Evolutionary conservation across 2,113 vertebrate genomes (phyloP).

Genomic region (Anser cygnoides): DNA sequence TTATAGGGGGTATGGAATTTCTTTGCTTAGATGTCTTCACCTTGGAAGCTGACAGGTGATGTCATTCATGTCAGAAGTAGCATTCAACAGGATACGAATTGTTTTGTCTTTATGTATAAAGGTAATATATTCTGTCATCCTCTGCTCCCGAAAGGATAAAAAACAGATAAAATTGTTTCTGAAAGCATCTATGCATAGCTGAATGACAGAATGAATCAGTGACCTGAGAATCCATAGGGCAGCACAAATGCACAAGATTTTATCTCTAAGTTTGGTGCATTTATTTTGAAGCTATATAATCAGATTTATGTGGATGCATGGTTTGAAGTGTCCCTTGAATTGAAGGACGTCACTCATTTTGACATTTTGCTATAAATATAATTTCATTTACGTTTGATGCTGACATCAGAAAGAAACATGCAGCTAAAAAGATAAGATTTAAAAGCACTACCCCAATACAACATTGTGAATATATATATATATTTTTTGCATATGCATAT

Average conservation of each 20-base stretch:
- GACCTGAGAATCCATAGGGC: not conserved
- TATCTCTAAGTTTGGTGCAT: not conserved
- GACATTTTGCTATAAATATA: not conserved
- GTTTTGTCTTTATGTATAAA: not conserved
- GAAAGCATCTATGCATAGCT: not conserved
- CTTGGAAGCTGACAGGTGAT: not conserved
- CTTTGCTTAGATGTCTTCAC: not conserved
- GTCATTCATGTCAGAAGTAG: not conserved
- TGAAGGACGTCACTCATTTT: not conserved
- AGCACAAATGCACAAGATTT: not conserved
- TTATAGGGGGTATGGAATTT: not conserved
- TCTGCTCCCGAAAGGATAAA: not conserved
- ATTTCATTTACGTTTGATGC: not conserved
- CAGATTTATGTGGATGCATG: not conserved
- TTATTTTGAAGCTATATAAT: not conserved
- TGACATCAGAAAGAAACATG: not conserved
- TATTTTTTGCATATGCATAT: not conserved
- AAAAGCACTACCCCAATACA: not conserved
- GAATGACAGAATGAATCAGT: not conserved
- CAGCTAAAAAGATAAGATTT: not conserved
- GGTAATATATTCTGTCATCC: not conserved
- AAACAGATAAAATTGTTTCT: not conserved
- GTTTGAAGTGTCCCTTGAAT: not conserved
- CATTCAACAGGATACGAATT: not conserved
- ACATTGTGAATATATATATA: not conserved